phyloP scores from a whole-genome alignment of 2,113 vertebrate genomes.

The Nematolebias whitei region DNA sequence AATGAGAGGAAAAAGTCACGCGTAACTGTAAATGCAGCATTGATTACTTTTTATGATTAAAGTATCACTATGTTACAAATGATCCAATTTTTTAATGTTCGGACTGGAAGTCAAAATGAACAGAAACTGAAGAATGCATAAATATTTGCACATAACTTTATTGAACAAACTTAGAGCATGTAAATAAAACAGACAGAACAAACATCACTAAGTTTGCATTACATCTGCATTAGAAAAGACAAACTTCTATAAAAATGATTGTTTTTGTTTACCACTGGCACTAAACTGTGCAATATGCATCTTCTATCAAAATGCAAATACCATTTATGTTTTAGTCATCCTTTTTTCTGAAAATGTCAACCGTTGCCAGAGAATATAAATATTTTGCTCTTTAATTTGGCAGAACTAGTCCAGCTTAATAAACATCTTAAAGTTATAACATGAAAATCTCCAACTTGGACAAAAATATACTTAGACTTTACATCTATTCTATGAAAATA shows the following conservation, averaged over 20 bases:
- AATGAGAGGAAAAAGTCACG: neutral
- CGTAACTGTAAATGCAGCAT: neutral
- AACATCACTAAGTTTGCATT: conserved; percentile 34
- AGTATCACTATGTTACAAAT: too few species aligned
- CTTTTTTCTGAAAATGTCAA: conserved; percentile 26
- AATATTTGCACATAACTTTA: conserved; percentile 62
- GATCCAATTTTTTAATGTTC: too few species aligned
- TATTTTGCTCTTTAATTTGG: conserved; percentile 26
- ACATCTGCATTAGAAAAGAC: conserved; percentile 48
- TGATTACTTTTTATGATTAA: too few species aligned
- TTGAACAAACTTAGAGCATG: conserved; percentile 60
- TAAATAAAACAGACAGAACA: conserved; percentile 52
- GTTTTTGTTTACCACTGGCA: conserved; percentile 14
- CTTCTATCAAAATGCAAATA: conserved; percentile 32
- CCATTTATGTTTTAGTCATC: conserved; percentile 28
- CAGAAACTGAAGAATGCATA: neutral
- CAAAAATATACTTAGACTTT: conserved; percentile 74
- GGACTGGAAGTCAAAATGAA: neutral
- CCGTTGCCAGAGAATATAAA: conserved; percentile 5
- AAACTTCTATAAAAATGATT: conserved; percentile 32
- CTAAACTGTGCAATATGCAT: conserved; percentile 39
- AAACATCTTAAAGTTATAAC: conserved; percentile 34
- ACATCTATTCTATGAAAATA: conserved; percentile 75
- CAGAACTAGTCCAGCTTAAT: conserved; percentile 40
- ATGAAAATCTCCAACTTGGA: conserved; percentile 52